A percentile compares a stretch with the other conserved stretches of the same genome.
Evolutionary conservation across 53 echinoderm and acorn worm genomes (phyloP).

Genomic region (Holothuria scabra): DNA sequence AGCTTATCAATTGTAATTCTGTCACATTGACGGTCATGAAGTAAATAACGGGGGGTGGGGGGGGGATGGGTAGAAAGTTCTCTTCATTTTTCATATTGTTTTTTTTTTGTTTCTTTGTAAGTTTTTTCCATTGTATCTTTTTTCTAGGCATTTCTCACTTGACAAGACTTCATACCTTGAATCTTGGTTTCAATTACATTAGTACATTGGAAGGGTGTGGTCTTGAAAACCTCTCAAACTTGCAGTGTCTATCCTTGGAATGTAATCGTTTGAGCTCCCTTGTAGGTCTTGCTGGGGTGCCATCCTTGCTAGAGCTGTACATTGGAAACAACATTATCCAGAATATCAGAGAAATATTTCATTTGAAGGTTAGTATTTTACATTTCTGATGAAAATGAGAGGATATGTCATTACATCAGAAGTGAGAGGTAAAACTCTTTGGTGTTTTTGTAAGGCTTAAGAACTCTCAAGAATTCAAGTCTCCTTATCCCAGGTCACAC

Average conservation of each 20-base stretch:
- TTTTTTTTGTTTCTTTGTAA: too few relatives aligned
- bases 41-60: too few relatives aligned
- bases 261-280: constrained; percentile 87
- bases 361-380: constrained; percentile 76
- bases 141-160: constrained; percentile 81
- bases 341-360: constrained; percentile 95
- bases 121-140: too few relatives aligned
- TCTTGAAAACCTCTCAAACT: constrained; percentile 73
- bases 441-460: background rate
- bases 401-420: background rate
- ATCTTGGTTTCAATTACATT: constrained; percentile 83
- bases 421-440: background rate
- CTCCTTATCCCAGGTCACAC: too few relatives aligned
- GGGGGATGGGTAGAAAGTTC: too few relatives aligned
- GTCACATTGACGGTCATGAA: too few relatives aligned
- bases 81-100: too few relatives aligned
- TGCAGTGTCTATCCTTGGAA: constrained; percentile 88
- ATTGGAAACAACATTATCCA: constrained; percentile 91
- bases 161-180: constrained; percentile 80
- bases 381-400: background rate
- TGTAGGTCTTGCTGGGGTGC: constrained; percentile 71
- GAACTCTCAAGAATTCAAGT: too few relatives aligned
- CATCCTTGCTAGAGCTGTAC: constrained; percentile 91
- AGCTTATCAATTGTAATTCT: too few relatives aligned
- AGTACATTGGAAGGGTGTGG: constrained; percentile 82